Evolutionary conservation across 1,140 invertebrate species (phyloP).

Genomic region (Acromyrmex echinatior): DNA sequence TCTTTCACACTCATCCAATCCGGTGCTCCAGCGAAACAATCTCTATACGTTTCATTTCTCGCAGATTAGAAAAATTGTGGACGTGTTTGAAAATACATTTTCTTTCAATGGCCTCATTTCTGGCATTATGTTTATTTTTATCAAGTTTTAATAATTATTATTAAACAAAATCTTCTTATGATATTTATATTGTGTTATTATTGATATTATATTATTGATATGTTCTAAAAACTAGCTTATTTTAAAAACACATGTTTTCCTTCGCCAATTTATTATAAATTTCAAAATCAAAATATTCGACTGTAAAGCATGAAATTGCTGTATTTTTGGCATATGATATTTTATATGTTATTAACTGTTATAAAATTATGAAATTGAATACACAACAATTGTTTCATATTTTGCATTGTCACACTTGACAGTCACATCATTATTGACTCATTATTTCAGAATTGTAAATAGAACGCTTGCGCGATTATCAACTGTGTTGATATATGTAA

Average conservation of each 20-base stretch:
- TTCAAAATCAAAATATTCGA: background rate
- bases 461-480: background rate
- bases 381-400: background rate
- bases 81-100: slow-evolving; percentile 7
- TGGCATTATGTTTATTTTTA: background rate
- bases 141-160: background rate
- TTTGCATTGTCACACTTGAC: background rate
- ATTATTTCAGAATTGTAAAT: background rate
- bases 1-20: slow-evolving; percentile 41
- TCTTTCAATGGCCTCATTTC: background rate
- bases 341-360: background rate
- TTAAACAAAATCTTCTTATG: too few species aligned
- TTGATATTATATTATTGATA: too few species aligned
- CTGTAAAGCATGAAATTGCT: background rate
- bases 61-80: slow-evolving; percentile 51
- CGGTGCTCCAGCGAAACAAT: slow-evolving; percentile 24
- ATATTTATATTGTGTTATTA: too few species aligned
- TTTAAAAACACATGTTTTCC: background rate
- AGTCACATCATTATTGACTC: background rate
- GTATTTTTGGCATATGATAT: background rate
- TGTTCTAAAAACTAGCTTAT: background rate
- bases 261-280: background rate
- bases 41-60: slow-evolving; percentile 10
- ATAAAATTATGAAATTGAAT: slow-evolving; percentile 3
- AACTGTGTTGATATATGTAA: background rate